Evolutionary conservation across 2,797 vertebrate species (phyloP), one percentile per base, ranked within the genome.

Genomic region (Melanotaenia pygmaea): DNA sequence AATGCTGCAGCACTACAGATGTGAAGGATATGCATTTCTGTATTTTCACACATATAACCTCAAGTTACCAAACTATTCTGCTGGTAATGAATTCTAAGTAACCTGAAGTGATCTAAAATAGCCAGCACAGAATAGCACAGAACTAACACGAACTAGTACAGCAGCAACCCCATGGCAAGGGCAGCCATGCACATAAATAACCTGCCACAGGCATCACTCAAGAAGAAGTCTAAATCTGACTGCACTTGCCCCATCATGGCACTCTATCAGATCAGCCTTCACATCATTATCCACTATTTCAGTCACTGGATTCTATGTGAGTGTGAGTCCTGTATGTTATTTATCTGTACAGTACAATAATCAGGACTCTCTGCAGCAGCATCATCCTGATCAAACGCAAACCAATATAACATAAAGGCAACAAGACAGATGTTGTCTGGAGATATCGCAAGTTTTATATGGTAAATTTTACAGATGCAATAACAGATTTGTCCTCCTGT

Each of bases 141-240:
- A 30, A 50, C 56, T 34, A 71, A 68, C 72, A 72, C 35, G 76
- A 66, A 80, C 60, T 69, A 68, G 77, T 86, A 76, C 79, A 88
- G 83, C 80, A 74, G 70, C 86, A 89, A 85, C 83, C 92, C 85
- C 70, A 73, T 74, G 85, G 92, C 92, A 92, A 94, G 86, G 91
- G 83, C 90, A 91, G 81, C 75, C 79, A 77, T 78, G 84, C 84
- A 86, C 86, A 77, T 71, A 80, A 84, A 90, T 76, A 82, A 83
- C 77, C 84, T 81, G 86, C 92, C 85, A 83, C 69, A 60, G 88
- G 89, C 89, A 10, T 84, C 88, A 88, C 90, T 91, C 83, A 89
- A 90, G 83, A 90, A 83, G 80, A 82, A 86, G 40, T 65, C 80
- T 43, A 79, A 86, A 81, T 82, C 77, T 79, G 75, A 40, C 74